Evolutionary conservation across 2,888 invertebrate species (phyloP).

Genomic region (Clanis bilineata): DNA sequence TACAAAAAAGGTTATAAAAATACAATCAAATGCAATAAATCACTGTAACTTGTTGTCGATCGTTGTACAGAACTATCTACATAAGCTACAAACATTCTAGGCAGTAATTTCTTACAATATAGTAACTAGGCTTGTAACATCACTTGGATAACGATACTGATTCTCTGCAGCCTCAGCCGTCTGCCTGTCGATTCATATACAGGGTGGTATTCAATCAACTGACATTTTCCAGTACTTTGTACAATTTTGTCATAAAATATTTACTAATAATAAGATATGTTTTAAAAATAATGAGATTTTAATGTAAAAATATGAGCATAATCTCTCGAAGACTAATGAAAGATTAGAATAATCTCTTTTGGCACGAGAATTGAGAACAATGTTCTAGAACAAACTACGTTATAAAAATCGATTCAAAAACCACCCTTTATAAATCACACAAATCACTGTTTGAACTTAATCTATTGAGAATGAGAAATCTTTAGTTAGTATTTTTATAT

Average conservation of each 20-base stretch:
- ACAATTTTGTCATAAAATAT: not conserved
- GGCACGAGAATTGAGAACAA: conserved; percentile 8
- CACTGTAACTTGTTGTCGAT: conserved; percentile 73
- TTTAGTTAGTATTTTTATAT: conserved; percentile 16
- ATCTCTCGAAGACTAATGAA: not conserved
- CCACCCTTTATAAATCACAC: conserved; percentile 7
- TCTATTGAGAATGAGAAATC: conserved; percentile 17
- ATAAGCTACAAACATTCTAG: conserved; percentile 61
- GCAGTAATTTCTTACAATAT: conserved; percentile 51
- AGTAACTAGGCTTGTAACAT: conserved; percentile 50
- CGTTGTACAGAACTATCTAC: conserved; percentile 32
- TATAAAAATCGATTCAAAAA: not conserved
- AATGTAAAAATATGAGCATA: not conserved
- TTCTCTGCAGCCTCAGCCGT: conserved; percentile 15
- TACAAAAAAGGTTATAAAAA: conserved; percentile 81
- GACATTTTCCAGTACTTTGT: conserved; percentile 33
- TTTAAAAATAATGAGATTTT: conserved; percentile 18
- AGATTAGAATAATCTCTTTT: conserved; percentile 6
- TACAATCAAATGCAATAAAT: conserved; percentile 81
- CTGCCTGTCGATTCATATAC: conserved; percentile 12
- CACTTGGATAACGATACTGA: conserved; percentile 45
- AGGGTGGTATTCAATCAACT: conserved; percentile 22
- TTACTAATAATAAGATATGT: not conserved
- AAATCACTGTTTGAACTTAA: conserved; percentile 13
- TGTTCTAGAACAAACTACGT: not conserved